A percentile compares a stretch with the other conserved stretches of the same genome.
Conservation (phyloP, 2,797 vertebrate species). For the Dipus sagitta region DNA sequence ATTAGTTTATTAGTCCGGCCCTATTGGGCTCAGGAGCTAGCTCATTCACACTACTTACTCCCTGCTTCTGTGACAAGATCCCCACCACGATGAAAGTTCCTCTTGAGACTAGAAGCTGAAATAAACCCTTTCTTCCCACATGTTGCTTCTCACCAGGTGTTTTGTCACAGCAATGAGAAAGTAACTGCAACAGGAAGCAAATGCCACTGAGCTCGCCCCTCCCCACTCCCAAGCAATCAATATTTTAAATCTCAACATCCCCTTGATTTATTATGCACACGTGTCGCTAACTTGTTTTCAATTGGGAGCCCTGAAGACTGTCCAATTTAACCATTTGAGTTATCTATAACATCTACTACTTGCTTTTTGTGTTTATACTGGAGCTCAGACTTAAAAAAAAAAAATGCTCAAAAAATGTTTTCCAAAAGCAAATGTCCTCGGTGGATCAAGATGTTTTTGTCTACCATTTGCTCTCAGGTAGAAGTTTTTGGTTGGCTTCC, state of each 20-base stretch:
- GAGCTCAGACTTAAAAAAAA: background rate
- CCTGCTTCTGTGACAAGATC: too few relatives aligned
- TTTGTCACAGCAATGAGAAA: too few relatives aligned
- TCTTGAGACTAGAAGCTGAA: too few relatives aligned
- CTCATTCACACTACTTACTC: too few relatives aligned
- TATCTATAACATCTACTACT: background rate
- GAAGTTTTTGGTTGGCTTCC: background rate
- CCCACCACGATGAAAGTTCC: too few relatives aligned
- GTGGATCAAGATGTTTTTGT: background rate
- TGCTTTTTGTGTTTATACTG: background rate
- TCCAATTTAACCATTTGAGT: background rate
- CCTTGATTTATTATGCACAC: background rate
- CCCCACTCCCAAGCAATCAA: too few relatives aligned
- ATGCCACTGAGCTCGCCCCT: background rate
- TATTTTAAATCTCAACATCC: background rate
- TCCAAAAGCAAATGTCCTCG: background rate
- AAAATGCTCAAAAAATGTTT: background rate
- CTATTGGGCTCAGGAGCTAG: too few relatives aligned
- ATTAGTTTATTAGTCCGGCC: too few relatives aligned
- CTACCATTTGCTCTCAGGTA: background rate
- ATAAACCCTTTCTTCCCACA: too few relatives aligned
- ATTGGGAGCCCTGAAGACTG: background rate
- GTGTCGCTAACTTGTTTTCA: slow-evolving; percentile 28
- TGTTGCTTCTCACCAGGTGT: too few relatives aligned
- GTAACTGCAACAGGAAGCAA: background rate